Conservation (phyloP, 2,888 invertebrate genomes). For the Aricia artaxerxes region DNA sequence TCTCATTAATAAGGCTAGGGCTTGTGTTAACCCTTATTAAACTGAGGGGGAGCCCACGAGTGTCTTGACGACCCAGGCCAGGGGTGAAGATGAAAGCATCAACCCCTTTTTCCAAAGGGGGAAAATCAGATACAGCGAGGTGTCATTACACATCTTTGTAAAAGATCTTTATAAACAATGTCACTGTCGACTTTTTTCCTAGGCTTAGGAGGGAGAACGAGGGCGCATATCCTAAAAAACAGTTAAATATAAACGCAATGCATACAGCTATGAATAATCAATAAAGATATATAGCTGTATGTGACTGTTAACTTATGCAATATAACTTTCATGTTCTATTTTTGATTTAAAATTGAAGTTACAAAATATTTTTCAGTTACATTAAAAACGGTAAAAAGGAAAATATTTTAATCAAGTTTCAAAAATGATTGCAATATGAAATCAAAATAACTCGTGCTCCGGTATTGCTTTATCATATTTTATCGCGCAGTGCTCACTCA, state of each 20-base stretch:
- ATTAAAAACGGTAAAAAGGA: not conserved
- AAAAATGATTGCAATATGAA: slow-evolving; percentile 9
- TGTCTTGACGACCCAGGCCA: slow-evolving; percentile 45
- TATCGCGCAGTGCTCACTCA: slow-evolving; percentile 7
- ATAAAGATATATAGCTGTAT: not conserved
- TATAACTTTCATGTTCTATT: not conserved
- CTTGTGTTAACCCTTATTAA: slow-evolving; percentile 60
- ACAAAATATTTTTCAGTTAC: not conserved
- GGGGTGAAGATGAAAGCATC: slow-evolving; percentile 26
- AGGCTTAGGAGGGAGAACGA: not conserved
- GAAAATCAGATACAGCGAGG: slow-evolving; percentile 29
- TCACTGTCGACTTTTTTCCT: not conserved
- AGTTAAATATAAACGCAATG: not conserved
- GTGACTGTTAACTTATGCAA: not conserved
- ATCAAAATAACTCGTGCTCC: not conserved
- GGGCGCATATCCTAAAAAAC: not conserved
- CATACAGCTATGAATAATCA: too few relatives aligned
- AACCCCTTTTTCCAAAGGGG: slow-evolving; percentile 32
- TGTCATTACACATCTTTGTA: slow-evolving; percentile 26
- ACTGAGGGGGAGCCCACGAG: slow-evolving; percentile 56
- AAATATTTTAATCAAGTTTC: not conserved
- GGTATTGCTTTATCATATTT: slow-evolving; percentile 9
- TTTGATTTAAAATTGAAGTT: not conserved
- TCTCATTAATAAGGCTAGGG: slow-evolving; percentile 66
- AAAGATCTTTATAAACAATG: slow-evolving; percentile 5